phyloP scores from a whole-genome alignment of 2,888 invertebrate genomes.

The Tholera decimalis region DNA sequence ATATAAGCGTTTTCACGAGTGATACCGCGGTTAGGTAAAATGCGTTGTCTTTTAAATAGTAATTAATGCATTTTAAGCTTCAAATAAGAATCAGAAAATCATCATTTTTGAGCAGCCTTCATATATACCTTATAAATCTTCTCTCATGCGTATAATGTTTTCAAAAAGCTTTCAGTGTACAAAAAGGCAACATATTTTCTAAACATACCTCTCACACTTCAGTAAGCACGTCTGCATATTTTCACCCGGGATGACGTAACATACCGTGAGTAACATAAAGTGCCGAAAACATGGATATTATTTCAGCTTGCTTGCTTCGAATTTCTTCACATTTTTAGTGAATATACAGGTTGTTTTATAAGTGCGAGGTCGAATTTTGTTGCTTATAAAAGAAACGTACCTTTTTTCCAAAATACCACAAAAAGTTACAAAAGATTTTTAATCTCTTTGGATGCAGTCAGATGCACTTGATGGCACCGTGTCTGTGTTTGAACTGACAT shows the following conservation, averaged over 20 bases:
- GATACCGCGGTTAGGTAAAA: no score
- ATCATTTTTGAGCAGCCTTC: no score
- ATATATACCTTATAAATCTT: neutral
- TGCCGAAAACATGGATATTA: neutral
- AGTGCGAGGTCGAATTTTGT: no score
- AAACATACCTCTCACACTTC: neutral
- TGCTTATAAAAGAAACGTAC: no score
- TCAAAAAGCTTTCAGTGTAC: constrained; percentile 4
- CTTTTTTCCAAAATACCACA: no score
- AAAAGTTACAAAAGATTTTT: no score
- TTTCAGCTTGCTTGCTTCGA: neutral
- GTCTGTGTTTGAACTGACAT: no score
- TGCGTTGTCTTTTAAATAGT: no score
- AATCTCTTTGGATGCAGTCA: no score
- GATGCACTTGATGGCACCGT: no score
- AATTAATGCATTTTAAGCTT: no score
- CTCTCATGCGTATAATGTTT: neutral
- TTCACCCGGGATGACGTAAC: neutral
- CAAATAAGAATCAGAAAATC: neutral
- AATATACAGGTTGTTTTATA: neutral
- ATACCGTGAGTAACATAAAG: constrained; percentile 8
- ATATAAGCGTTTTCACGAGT: no score
- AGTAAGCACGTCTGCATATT: constrained; percentile 8
- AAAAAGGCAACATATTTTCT: constrained; percentile 12
- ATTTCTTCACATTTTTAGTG: neutral